A percentile compares a stretch with the other conserved stretches of the same genome.
Conservation (phyloP, 2,888 invertebrate species). For the Allacma fusca region DNA sequence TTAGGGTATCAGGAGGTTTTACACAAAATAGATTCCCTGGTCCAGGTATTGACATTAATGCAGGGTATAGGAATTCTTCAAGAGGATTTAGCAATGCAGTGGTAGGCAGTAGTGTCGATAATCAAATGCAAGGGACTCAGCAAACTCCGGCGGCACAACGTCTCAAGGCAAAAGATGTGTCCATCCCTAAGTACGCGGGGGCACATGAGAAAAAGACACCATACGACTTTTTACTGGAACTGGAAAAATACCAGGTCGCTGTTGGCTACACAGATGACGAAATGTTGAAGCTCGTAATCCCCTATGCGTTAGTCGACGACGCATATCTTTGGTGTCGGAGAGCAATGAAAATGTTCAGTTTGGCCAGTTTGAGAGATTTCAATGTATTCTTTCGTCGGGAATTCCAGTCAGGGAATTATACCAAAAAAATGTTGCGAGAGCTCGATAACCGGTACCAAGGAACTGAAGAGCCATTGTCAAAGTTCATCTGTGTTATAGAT, state of each 20-base stretch:
- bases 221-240: conserved; percentile 48
- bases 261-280: too few species aligned
- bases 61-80: too few species aligned
- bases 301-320: conserved; percentile 41
- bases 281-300: conserved; percentile 47
- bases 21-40: too few species aligned
- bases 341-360: neutral
- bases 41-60: too few species aligned
- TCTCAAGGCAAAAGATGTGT: conserved; percentile 21
- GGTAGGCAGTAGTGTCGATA: too few species aligned
- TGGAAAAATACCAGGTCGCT: conserved; percentile 44
- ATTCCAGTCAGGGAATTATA: conserved; percentile 48
- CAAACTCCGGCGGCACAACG: too few species aligned
- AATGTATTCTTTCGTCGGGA: conserved; percentile 35
- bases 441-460: conserved; percentile 47
- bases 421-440: conserved; percentile 42
- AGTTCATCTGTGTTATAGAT: conserved; percentile 43
- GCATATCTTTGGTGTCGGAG: conserved; percentile 47
- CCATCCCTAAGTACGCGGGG: conserved; percentile 47
- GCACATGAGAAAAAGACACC: conserved; percentile 46
- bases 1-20: too few species aligned
- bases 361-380: conserved; percentile 38
- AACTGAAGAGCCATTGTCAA: conserved; percentile 42
- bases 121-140: too few species aligned
- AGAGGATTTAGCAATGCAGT: too few species aligned